Evolutionary conservation across 2,888 invertebrate genomes (phyloP), one percentile per base, ranked within the genome.

Genomic region (Cetonia aurata): DNA sequence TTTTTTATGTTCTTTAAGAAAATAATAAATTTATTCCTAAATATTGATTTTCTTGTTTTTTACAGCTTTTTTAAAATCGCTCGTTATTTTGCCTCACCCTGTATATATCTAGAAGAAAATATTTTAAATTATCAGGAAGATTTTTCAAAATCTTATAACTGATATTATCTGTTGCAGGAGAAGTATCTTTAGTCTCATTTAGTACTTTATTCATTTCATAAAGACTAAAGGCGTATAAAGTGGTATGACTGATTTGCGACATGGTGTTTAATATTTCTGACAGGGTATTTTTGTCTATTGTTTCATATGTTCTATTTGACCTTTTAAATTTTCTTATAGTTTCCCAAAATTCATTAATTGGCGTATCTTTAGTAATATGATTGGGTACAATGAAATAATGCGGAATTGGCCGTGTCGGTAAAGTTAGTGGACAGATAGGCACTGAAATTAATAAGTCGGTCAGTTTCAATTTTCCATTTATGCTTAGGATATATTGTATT

Each of bases 161-260:
- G 9, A 67, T 67, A 42, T 67, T n/a, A 56, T 56, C 67, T 4
- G 12, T n/a, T 17, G 56, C 56, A 9, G 67, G 67, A 12, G 56
- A 41, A 56, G 67, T 19, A 52, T 50, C 41, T 44, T 56, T 56
- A 10, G 55, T 13, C n/a, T 3, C n/a, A 3, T 19, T 25, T 0
- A 67, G 15, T 8, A 13, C 25, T 25, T 33, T 41, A 13, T 12
- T 2, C n/a, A 67, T 37, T 55, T 67, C 44, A 10, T 46, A 8
- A 6, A 56, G 9, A 10, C 8, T 13, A 19, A 67, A 67, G 0
- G 46, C 44, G 12, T 41, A 66, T 66, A 19, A 50, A 33, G 10
- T 66, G 13, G 10, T 25, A 17, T 41, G 42, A 19, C 0, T 1
- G 17, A 15, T 3, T 57, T 13, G 15, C 1, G 19, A 3, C 12